Percentiles rank a stretch among this genome's conserved stretches.
Evolutionary conservation across 1,140 invertebrate species (phyloP).

Genomic region (Mya arenaria): DNA sequence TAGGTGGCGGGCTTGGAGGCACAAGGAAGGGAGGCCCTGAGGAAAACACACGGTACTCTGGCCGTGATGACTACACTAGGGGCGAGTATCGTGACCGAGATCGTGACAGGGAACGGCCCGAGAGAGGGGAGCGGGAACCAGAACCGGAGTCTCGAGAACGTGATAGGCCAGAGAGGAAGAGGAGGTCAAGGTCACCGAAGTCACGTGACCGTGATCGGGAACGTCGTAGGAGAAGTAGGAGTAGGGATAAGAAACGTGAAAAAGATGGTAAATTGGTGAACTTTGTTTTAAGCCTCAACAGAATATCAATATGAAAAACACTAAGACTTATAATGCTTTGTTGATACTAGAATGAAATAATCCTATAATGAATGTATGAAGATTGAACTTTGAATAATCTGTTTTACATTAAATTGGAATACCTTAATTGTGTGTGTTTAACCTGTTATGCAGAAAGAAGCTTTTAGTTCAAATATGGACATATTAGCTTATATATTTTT

Average conservation of each 20-base stretch:
- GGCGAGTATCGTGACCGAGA: constrained; percentile 72
- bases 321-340: background rate
- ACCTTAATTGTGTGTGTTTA: background rate
- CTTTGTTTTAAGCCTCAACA: background rate
- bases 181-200: constrained; percentile 1
- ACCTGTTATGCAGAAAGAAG: too few relatives aligned
- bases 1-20: constrained; percentile 95
- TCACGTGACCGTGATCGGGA: constrained; percentile 15
- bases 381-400: background rate
- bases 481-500: too few relatives aligned
- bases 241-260: constrained; percentile 19
- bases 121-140: background rate
- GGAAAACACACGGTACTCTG: constrained; percentile 97
- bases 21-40: constrained; percentile 96
- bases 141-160: constrained; percentile 56
- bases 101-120: constrained; percentile 64
- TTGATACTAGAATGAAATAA: background rate
- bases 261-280: background rate
- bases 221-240: constrained; percentile 14
- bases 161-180: constrained; percentile 49
- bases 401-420: background rate
- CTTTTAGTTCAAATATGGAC: too few relatives aligned
- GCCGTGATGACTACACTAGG: constrained; percentile 87
- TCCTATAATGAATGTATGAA: background rate
- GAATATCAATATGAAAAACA: background rate